Evolutionary conservation across 1,140 invertebrate genomes (phyloP), one percentile per base, ranked within the genome.

Genomic region (Apis dorsata): DNA sequence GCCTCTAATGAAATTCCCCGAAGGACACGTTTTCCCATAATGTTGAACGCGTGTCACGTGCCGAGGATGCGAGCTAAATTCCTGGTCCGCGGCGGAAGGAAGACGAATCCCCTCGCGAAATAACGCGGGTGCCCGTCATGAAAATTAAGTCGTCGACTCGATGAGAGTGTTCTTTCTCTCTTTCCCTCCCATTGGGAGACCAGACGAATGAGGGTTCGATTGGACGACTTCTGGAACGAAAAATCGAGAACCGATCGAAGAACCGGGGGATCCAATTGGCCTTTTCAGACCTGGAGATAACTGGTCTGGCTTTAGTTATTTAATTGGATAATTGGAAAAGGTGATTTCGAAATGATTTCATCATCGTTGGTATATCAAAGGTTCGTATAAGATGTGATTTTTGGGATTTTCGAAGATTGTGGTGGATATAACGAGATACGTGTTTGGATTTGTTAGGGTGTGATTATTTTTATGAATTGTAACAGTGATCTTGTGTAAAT

Each of bases 81-180:
- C 83, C 21, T 44, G 44, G 73, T 59, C 55, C 44, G 60, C n/a
- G 5, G 28, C 60, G 73, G 24, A 84, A 79, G 71, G 71, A 83
- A 85, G 68, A 84, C 73, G 81, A 84, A 72, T 79, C 55, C 19
- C 34, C 21, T 34, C 28, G 72, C 72, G 55, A 44, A 44, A 59
- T 74, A 74, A 44, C 57, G 15, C 24, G 4, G 19, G 5, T 19
- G 24, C 34, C 17, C 2, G 17, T 66, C 28, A 12, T 75, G 44
- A 44, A 63, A 75, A 75, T 63, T 17, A 75, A 75, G 15, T 75
- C 59, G 59, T 62, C 9, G 28, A 8, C 13, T 15, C 12, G 59
- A n/a, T 13, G 13, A 63, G n/a, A 44, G n/a, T 1, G 7, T 24
- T n/a, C n/a, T 24, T 63, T 63, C 12, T 7, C n/a, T 63, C 2